Percentiles rank a stretch among this genome's conserved stretches.
Evolutionary conservation across 2,888 invertebrate genomes (phyloP).

Genomic region (Ophonus ardosiacus): DNA sequence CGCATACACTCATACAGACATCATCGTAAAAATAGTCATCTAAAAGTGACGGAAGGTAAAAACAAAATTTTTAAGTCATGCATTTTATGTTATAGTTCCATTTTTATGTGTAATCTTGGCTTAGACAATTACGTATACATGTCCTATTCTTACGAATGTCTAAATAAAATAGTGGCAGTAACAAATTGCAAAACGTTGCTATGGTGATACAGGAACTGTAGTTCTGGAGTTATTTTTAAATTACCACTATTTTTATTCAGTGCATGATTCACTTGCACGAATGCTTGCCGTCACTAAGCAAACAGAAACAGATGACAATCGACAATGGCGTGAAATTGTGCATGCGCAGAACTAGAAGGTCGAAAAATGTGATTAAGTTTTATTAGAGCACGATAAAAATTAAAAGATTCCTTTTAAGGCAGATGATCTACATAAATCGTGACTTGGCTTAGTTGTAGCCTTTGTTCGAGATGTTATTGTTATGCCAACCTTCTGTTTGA

Average conservation of each 20-base stretch:
- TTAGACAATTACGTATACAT: not conserved
- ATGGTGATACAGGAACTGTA: constrained; percentile 4
- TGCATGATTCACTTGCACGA: constrained; percentile 20
- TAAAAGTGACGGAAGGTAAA: no score
- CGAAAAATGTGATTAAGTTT: constrained; percentile 19
- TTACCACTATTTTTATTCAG: constrained; percentile 7
- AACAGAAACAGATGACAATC: constrained; percentile 9
- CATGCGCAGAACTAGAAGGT: constrained; percentile 7
- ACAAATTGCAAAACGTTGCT: not conserved
- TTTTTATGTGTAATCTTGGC: not conserved
- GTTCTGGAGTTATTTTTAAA: constrained; percentile 2
- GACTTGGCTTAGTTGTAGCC: not conserved
- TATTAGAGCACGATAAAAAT: constrained; percentile 19
- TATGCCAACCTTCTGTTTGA: not conserved
- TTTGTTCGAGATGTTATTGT: constrained; percentile 4
- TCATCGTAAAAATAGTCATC: no score
- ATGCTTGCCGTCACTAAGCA: not conserved
- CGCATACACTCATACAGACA: no score
- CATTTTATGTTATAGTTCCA: not conserved
- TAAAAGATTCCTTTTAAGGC: constrained; percentile 18
- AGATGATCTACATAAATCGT: constrained; percentile 43
- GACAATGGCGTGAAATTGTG: constrained; percentile 7
- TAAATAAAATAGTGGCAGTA: constrained; percentile 16
- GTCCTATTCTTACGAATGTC: not conserved
- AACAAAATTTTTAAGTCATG: no score